phyloP scores from a whole-genome alignment of 2,888 invertebrate genomes.

The Lepidochrysops patricia region DNA sequence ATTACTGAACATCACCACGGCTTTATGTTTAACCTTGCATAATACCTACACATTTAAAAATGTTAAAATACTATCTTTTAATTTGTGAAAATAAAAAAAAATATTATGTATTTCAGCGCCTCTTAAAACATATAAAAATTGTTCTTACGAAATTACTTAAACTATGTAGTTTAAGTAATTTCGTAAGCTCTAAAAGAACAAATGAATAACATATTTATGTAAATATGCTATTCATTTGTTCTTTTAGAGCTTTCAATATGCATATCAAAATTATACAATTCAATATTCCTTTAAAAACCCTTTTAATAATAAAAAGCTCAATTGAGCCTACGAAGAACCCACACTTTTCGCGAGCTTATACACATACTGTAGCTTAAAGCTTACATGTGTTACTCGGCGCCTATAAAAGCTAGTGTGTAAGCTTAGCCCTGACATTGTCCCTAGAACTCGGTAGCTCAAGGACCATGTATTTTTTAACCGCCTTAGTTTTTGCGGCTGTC shows the following conservation, averaged over 20 bases:
- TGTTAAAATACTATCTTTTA: too few relatives aligned
- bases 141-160: too few relatives aligned
- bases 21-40: too few relatives aligned
- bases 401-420: slow-evolving; percentile 64
- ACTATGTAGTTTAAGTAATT: too few relatives aligned
- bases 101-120: neutral
- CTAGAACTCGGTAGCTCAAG: slow-evolving; percentile 31
- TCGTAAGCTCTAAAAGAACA: too few relatives aligned
- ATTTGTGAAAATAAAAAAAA: too few relatives aligned
- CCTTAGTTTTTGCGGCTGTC: slow-evolving; percentile 33
- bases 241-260: neutral
- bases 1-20: too few relatives aligned
- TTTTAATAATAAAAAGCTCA: neutral
- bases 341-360: slow-evolving; percentile 27
- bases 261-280: neutral
- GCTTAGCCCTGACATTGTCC: slow-evolving; percentile 68
- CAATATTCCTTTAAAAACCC: neutral
- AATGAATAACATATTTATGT: too few relatives aligned
- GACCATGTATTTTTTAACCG: slow-evolving; percentile 41
- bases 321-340: neutral
- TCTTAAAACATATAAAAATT: too few relatives aligned
- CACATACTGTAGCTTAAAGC: slow-evolving; percentile 54
- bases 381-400: slow-evolving; percentile 48
- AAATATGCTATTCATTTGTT: too few relatives aligned
- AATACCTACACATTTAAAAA: too few relatives aligned